Evolutionary conservation across 2,888 invertebrate species (phyloP).

Genomic region (Pachliopta kotzebuea): DNA sequence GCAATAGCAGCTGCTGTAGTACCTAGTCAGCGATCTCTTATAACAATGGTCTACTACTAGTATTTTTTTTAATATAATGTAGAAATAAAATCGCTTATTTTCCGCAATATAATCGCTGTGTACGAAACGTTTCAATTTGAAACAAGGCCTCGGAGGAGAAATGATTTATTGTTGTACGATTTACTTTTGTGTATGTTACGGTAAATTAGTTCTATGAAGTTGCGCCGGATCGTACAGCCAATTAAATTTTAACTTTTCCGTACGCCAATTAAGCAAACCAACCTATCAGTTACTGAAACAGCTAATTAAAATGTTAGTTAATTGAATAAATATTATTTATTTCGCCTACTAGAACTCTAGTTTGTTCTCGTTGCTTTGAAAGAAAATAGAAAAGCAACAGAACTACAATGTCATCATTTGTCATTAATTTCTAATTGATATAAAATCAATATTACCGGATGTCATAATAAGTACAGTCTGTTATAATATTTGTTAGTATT

Average conservation of each 20-base stretch:
- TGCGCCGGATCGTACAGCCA: conserved; percentile 1
- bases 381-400: too few species aligned
- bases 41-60: too few species aligned
- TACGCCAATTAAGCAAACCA: not conserved
- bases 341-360: not conserved
- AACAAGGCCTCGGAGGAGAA: not conserved
- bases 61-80: not conserved
- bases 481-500: too few species aligned
- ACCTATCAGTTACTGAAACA: not conserved
- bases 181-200: conserved; percentile 15
- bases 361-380: not conserved
- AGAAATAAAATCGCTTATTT: not conserved
- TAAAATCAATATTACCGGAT: too few species aligned
- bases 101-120: not conserved
- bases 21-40: too few species aligned
- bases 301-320: not conserved
- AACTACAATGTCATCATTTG: not conserved
- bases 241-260: conserved; percentile 14
- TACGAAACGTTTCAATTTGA: not conserved
- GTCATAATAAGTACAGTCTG: too few species aligned
- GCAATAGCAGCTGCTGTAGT: too few species aligned
- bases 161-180: conserved; percentile 6
- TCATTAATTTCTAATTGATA: too few species aligned
- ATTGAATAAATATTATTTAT: not conserved
- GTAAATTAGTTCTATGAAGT: conserved; percentile 4